Percentiles rank a stretch among this genome's conserved stretches.
These are phyloP conservation scores for Chrysoperla carnea DNA, from an alignment of 1,140 invertebrate genomes.

Conservation along the genomic window DNA sequence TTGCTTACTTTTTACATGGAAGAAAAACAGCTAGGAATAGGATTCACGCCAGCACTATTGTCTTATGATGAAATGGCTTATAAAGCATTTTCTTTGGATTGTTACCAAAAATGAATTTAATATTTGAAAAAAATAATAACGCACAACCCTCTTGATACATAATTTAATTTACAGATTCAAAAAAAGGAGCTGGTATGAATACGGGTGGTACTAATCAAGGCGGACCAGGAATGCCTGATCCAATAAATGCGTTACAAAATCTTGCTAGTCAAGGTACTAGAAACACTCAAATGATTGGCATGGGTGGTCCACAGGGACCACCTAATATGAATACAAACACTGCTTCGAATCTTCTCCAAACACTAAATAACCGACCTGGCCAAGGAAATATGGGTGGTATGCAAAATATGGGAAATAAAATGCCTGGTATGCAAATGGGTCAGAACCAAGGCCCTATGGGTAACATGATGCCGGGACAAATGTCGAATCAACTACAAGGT, in stretches of 20 bases:
- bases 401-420: conserved; percentile 37
- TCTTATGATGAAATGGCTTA: no score
- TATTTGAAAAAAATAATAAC: no score
- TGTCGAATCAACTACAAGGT: conserved; percentile 13
- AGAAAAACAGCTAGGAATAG: no score
- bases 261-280: conserved; percentile 55
- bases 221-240: conserved; percentile 42
- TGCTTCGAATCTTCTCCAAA: conserved; percentile 36
- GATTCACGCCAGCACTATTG: no score
- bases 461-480: conserved; percentile 12
- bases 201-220: conserved; percentile 20
- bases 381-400: conserved; percentile 30
- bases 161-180: conserved; percentile 24
- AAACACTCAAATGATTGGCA: conserved; percentile 23
- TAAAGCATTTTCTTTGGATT: no score
- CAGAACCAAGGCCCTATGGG: conserved; percentile 18
- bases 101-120: no score
- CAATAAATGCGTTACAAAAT: conserved; percentile 73
- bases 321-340: conserved; percentile 26
- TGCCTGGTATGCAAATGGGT: conserved; percentile 22
- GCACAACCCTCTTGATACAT: conserved; percentile 2
- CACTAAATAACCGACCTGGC: conserved; percentile 36
- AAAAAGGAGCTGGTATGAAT: conserved; percentile 24
- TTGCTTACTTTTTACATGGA: no score
- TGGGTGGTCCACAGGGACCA: conserved; percentile 29